phyloP scores from a whole-genome alignment of 2,888 invertebrate species.

The Graphium colonna region DNA sequence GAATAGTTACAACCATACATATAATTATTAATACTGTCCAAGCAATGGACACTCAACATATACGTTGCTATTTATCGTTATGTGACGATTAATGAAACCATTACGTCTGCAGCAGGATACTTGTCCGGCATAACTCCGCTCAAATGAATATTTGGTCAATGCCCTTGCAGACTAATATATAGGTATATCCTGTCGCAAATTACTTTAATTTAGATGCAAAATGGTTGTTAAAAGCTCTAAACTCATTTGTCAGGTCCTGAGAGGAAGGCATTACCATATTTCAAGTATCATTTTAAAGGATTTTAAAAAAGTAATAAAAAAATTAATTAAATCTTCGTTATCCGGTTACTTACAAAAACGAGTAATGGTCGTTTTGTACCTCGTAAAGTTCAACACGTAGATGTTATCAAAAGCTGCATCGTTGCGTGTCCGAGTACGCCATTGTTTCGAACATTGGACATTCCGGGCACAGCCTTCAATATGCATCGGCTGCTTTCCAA shows the following conservation, averaged over 20 bases:
- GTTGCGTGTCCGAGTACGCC: conserved; percentile 47
- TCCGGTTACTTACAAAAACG: not conserved
- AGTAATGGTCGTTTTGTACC: not conserved
- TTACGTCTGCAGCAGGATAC: conserved; percentile 8
- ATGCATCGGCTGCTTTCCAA: conserved; percentile 50
- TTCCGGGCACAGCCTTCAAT: conserved; percentile 34
- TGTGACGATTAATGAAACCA: conserved; percentile 7
- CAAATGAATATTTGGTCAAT: conserved; percentile 15
- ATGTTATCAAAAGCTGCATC: conserved; percentile 38
- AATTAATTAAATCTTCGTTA: not conserved
- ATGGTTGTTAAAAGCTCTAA: not conserved
- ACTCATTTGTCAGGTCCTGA: not conserved
- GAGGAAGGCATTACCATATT: not conserved
- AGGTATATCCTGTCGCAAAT: conserved; percentile 5
- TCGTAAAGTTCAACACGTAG: conserved; percentile 24
- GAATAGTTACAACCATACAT: too few species aligned
- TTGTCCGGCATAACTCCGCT: conserved; percentile 3
- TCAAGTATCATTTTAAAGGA: not conserved
- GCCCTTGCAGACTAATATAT: conserved; percentile 10
- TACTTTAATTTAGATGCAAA: not conserved
- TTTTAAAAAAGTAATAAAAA: conserved; percentile 1
- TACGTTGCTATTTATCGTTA: not conserved
- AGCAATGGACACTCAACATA: not conserved
- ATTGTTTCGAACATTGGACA: conserved; percentile 51
- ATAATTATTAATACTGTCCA: not conserved